Evolutionary conservation across 1,140 invertebrate species (phyloP), one percentile per base, ranked within the genome.

Genomic region (Tetramorium simillimum): DNA sequence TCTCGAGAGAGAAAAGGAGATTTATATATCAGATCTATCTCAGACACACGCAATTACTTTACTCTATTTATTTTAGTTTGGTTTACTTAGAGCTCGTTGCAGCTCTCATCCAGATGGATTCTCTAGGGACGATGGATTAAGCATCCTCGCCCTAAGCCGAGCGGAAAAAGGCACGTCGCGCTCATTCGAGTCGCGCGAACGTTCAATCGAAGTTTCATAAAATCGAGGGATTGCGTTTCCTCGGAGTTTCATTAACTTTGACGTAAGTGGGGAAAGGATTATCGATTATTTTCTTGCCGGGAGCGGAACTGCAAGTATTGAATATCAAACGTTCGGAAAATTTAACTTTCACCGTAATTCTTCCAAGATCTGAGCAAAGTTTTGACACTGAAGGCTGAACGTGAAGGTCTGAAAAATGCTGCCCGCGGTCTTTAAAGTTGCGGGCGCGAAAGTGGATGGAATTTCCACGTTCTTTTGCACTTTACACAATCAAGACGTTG

Each of bases 241-340:
- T 28, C 14, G 18, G 1, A 33, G 16, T 75, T 75, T 73, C 43
- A 60, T 75, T 84, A 73, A 84, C 69, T 84, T 37, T 3, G 21
- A 43, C 76, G 16, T 51, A 78, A 33, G 43, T 43, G 65, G 46
- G 37, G 21, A 46, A 82, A 40, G 33, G 33, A 33, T 33, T 33
- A 58, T 73, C 40, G 53, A 75, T 73, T 60, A 21, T 21, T 75
- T 33, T 73, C 18, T 14, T 75, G 46, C 33, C 3, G 10, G 24
- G 40, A 58, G 14, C 12, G 24, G 43, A 37, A 33, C 33, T 4
- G 3, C 14, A 16, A 21, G 24, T 28, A 46, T 56, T 33, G 18
- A 18, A 49, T 58, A 49, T 46, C 24, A 84, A 84, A 75, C 46
- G 18, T 84, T 56, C 12, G 43, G 14, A 49, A 84, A 84, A 49